Evolutionary conservation across 2,888 invertebrate species (phyloP), one percentile per base, ranked within the genome.

Genomic region (Meteorus cinctellus): DNA sequence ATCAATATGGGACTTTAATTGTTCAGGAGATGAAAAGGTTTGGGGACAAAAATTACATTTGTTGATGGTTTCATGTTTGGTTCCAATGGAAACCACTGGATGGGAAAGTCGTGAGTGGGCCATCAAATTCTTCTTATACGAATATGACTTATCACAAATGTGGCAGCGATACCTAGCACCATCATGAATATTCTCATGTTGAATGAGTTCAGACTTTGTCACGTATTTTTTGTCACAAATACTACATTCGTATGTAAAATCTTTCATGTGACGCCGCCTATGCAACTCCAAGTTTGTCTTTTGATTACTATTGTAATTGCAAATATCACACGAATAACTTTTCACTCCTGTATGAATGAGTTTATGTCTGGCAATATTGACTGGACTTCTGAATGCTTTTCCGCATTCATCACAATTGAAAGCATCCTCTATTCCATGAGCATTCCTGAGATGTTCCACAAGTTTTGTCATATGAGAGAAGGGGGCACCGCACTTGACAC

Each of bases 401-500:
- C 82, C 84, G 73, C 87, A 88, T 29, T 85, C 83, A 80, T 86
- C 82, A 77, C 88, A 88, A 70, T 82, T 84, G 79, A 86, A 86
- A 4, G 86, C 86, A 8, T 85, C 81, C 36, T 87, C 85, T 77
- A 86, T 86, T 5, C 82, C 83, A 72, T 86, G 86, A 2, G 81
- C 78, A 41, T 87, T 87, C 76, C 89, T 90, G 78, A 86, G 81
- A 66, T 90, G 90, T 76, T 89, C 89, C 29, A 84, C 84, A 4
- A 89, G 81, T 75, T 88, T 88, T 27, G 85, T 84, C 79, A 84
- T 85, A 80, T 88, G 88, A 70, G 82, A 84, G 75, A 88, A 88
- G 59, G 80, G 82, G 27, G 84, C 87, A 5, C 82, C 82, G 81
- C 88, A 88, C 36, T 86, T 85, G 55, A 84, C 77, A 80, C 88